A percentile compares a stretch with the other conserved stretches of the same genome.
These are phyloP conservation scores for Seriola rivoliana DNA, from an alignment of 2,113 vertebrate genomes.

Conservation along the genomic window DNA sequence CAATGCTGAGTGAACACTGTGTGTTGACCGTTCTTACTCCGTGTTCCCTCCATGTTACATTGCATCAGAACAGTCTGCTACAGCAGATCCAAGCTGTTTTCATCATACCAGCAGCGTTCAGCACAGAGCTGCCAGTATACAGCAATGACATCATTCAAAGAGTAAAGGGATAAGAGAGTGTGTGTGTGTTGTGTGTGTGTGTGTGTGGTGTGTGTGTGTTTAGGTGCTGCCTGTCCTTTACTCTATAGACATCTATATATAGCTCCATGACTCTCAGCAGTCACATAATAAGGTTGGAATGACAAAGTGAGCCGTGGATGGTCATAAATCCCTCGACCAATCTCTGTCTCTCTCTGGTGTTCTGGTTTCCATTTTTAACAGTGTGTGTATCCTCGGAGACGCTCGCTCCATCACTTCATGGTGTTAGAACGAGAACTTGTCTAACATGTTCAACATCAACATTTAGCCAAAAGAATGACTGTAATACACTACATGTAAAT, in stretches of 20 bases:
- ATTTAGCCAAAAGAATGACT: not conserved
- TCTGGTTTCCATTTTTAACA: conserved; percentile 58
- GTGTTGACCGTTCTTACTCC: not conserved
- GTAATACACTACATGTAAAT: no score
- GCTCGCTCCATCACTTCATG: not conserved
- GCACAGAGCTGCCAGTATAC: conserved; percentile 13
- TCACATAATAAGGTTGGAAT: conserved; percentile 80
- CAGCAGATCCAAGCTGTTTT: not conserved
- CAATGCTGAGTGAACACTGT: not conserved
- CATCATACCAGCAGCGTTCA: conserved; percentile 9
- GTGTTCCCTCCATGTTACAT: not conserved
- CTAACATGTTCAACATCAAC: not conserved
- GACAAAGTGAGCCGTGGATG: conserved; percentile 76
- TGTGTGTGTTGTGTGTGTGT: not conserved
- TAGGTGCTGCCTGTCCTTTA: conserved; percentile 56
- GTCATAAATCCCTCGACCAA: conserved; percentile 63
- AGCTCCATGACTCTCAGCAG: conserved; percentile 70
- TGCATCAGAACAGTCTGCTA: not conserved
- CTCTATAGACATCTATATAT: conserved; percentile 78
- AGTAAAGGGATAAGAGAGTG: conserved; percentile 15
- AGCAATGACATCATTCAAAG: conserved; percentile 48
- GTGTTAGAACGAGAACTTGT: not conserved
- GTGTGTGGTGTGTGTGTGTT: conserved; percentile 19
- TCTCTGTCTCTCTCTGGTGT: conserved; percentile 35
- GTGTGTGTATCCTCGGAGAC: conserved; percentile 19